Evolutionary conservation across 2,888 invertebrate genomes (phyloP).

Genomic region (Steinernema hermaphroditum): DNA sequence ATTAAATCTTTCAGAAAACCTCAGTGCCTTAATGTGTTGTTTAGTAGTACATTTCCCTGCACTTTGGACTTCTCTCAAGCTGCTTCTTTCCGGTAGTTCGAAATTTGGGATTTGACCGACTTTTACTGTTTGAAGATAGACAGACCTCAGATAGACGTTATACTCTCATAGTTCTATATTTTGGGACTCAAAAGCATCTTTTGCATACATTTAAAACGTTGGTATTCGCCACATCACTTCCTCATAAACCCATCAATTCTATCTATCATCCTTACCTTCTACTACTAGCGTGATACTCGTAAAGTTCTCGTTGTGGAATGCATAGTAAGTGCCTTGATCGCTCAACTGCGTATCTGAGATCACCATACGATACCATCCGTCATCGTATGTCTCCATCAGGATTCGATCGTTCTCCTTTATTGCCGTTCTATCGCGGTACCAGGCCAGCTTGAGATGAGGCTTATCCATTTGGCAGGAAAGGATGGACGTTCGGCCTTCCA

Average conservation of each 20-base stretch:
- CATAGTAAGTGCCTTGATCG: conserved; percentile 62
- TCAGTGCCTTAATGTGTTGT: too few relatives aligned
- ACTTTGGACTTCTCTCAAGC: too few relatives aligned
- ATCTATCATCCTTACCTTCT: conserved; percentile 53
- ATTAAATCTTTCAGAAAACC: too few relatives aligned
- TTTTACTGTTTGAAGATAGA: too few relatives aligned
- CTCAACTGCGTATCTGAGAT: conserved; percentile 49
- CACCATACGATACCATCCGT: conserved; percentile 52
- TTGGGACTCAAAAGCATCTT: too few relatives aligned
- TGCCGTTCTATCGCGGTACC: conserved; percentile 59
- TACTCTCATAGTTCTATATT: too few relatives aligned
- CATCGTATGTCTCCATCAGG: conserved; percentile 45
- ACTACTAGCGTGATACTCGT: conserved; percentile 61
- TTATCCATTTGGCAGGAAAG: conserved; percentile 51
- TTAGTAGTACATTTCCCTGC: too few relatives aligned
- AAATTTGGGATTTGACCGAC: too few relatives aligned
- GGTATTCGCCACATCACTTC: background rate
- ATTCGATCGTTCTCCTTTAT: conserved; percentile 45
- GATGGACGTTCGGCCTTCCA: conserved; percentile 65
- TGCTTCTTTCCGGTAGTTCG: too few relatives aligned
- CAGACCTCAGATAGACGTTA: too few relatives aligned
- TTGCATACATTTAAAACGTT: conserved; percentile 6
- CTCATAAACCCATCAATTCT: background rate
- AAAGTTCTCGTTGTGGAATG: conserved; percentile 51
- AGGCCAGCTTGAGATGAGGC: conserved; percentile 51